Evolutionary conservation across 1,140 invertebrate genomes (phyloP).

Genomic region (Drosophila kikkawai): DNA sequence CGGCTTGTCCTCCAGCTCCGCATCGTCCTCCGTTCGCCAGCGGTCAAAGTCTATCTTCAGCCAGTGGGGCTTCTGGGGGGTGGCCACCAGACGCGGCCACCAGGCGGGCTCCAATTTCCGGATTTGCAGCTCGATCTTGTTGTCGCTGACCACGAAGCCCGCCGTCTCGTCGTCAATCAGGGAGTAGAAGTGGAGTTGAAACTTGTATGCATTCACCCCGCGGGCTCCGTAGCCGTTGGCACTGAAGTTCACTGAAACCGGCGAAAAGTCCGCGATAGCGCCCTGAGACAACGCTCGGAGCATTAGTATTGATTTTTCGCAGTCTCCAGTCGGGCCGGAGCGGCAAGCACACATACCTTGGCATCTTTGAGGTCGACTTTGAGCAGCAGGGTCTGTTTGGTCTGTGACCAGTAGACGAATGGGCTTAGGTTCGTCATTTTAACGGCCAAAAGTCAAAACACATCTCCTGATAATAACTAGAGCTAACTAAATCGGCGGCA

Average conservation of each 20-base stretch:
- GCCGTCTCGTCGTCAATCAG: slow-evolving; percentile 89
- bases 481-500: too few species aligned
- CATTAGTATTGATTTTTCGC: slow-evolving; percentile 69
- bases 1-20: slow-evolving; percentile 88
- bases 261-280: slow-evolving; percentile 85
- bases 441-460: slow-evolving; percentile 23
- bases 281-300: slow-evolving; percentile 35
- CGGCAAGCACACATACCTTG: slow-evolving; percentile 43
- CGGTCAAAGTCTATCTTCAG: slow-evolving; percentile 96
- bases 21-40: slow-evolving; percentile 90
- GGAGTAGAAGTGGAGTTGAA: slow-evolving; percentile 90
- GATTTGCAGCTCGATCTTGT: slow-evolving; percentile 91
- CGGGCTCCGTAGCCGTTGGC: slow-evolving; percentile 90
- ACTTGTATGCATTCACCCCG: slow-evolving; percentile 90
- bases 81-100: slow-evolving; percentile 93
- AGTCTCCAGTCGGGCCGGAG: too few species aligned
- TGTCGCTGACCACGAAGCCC: slow-evolving; percentile 87
- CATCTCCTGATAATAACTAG: slow-evolving; percentile 1
- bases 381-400: slow-evolving; percentile 90
- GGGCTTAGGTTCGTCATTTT: slow-evolving; percentile 87
- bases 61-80: slow-evolving; percentile 94
- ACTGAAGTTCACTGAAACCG: slow-evolving; percentile 87
- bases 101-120: slow-evolving; percentile 89
- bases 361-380: slow-evolving; percentile 94
- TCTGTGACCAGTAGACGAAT: slow-evolving; percentile 97